Evolutionary conservation across 1,140 invertebrate genomes (phyloP).

Genomic region (Drosophila kepulauana): DNA sequence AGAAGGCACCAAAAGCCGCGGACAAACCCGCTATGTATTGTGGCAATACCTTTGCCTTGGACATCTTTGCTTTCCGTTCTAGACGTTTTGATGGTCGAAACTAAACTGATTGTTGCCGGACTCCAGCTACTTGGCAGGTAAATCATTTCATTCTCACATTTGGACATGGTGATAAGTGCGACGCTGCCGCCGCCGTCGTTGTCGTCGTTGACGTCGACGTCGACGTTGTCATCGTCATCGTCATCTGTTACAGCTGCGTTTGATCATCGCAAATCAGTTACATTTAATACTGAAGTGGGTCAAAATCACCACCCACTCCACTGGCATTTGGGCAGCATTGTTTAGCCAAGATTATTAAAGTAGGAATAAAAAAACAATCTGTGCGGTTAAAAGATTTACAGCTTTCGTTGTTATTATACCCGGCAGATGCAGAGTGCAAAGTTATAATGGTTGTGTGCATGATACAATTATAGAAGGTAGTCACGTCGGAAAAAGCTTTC

Average conservation of each 20-base stretch:
- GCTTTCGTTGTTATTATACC: neutral
- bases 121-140: constrained; percentile 51
- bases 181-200: neutral
- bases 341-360: neutral
- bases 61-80: constrained; percentile 42
- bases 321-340: neutral
- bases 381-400: constrained; percentile 16
- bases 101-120: constrained; percentile 50
- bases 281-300: neutral
- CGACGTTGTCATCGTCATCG: too few species aligned
- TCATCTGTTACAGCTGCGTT: neutral
- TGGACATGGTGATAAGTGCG: constrained; percentile 38
- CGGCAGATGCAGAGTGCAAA: neutral
- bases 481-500: too few species aligned
- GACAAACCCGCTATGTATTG: constrained; percentile 79
- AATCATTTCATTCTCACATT: constrained; percentile 32
- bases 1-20: constrained; percentile 87
- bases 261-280: constrained; percentile 50
- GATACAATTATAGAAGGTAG: too few species aligned
- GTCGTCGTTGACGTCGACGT: neutral
- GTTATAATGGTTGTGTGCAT: neutral
- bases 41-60: constrained; percentile 56
- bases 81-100: constrained; percentile 26
- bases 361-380: neutral
- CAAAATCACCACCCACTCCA: neutral